Base-by-base conservation (phyloP, 92 coral and sea anemone species). In the Epizoanthus scotinus region DNA sequence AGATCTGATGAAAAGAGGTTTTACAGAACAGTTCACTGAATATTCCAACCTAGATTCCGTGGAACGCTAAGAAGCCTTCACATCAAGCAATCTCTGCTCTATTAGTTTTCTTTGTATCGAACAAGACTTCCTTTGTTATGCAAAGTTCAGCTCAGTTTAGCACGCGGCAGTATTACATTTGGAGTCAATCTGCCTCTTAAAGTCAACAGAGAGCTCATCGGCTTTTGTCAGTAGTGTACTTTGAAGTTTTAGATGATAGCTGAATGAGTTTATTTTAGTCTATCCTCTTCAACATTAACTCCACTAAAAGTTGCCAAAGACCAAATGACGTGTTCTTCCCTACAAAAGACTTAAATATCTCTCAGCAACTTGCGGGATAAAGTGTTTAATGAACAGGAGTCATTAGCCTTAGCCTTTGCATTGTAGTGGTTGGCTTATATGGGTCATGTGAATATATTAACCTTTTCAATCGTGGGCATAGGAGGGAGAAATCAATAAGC, bases 81-180 rank as follows among this genome's bases (percentile, higher is more conserved):
- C 81, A 27, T 47, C 10, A 17, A 31, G 40, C 14, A 29, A 21
- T 31, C 25, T 64, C 22, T 21, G 18, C 27, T 19, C 24, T 64
- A 38, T 25, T 64, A 28, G 36, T 29, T 64, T 12, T 17, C 63
- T 78, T 68, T 49, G 73, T 79, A 20, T 27, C 29, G 61, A 55
- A 31, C 67, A 63, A 18, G 9, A 24, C 0, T 38, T 55, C 21
- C 38, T 77, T 87, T 87, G 90, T 87, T 70, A 87, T 87, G 90
- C 77, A 87, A 83, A 87, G 70, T 40, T 38, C 21, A 31, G 21
- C 27, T 21, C 81, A 57, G 47, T 75, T 75, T 58, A 54, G 61
- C 81, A 59, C 57, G 68, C 63, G 81, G 55, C 57, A 15, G 17
- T 0, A 40, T 75, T 75, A 40, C 68, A 21, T 75, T 60, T 75